Percentiles rank a stretch among this genome's conserved stretches.
These are phyloP conservation scores for Tanypteryx hageni DNA, from an alignment of 2,888 invertebrate genomes.

Conservation along the genomic window DNA sequence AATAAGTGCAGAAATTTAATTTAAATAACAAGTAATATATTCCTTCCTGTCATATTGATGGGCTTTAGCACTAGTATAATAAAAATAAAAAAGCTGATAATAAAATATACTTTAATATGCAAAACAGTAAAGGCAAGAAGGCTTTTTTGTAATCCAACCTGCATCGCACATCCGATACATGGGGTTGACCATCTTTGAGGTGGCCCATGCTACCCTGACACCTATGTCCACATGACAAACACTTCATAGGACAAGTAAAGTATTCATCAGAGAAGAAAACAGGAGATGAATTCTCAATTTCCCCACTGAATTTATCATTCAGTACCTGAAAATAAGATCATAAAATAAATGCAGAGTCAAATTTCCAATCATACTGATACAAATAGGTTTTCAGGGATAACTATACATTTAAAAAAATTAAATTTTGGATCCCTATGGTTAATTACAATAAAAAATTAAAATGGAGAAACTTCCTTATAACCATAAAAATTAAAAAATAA, in stretches of 20 bases:
- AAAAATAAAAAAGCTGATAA: too few relatives aligned
- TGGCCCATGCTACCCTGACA: constrained; percentile 84
- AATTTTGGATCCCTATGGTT: too few relatives aligned
- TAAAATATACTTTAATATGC: too few relatives aligned
- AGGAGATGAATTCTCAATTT: constrained; percentile 79
- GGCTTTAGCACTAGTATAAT: too few relatives aligned
- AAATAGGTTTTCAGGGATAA: constrained; percentile 25
- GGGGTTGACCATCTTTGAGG: constrained; percentile 79
- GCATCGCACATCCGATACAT: constrained; percentile 75
- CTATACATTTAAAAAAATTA: too few relatives aligned
- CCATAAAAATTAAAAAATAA: too few relatives aligned
- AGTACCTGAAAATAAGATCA: constrained; percentile 76
- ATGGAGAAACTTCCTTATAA: too few relatives aligned
- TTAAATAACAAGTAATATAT: too few relatives aligned
- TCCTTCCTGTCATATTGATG: too few relatives aligned
- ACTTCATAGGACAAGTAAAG: constrained; percentile 85
- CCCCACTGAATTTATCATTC: constrained; percentile 86
- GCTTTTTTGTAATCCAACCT: constrained; percentile 69
- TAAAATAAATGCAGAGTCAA: not conserved
- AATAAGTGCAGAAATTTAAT: too few relatives aligned
- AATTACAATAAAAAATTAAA: too few relatives aligned
- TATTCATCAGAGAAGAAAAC: constrained; percentile 87
- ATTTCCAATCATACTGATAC: not conserved
- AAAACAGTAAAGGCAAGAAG: too few relatives aligned
- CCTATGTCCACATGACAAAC: constrained; percentile 82